A percentile compares a stretch with the other conserved stretches of the same genome.
Conservation (phyloP, 2,888 invertebrate species). For the Polydrusus cervinus region DNA sequence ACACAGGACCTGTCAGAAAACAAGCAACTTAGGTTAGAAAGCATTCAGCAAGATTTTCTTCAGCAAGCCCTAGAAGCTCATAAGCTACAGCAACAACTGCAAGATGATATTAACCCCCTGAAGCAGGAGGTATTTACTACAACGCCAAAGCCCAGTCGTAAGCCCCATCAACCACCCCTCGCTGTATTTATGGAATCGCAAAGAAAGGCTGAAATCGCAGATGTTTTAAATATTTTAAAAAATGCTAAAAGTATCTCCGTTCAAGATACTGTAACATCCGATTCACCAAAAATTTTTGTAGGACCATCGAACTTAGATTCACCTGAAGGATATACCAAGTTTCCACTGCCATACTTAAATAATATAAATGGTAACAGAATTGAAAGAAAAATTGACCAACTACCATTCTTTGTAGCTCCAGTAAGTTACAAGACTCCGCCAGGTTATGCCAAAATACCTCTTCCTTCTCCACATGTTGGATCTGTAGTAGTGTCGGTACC, state of each 20-base stretch:
- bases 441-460: slow-evolving; percentile 89
- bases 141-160: slow-evolving; percentile 73
- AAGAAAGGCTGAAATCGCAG: slow-evolving; percentile 77
- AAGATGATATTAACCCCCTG: slow-evolving; percentile 60
- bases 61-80: slow-evolving; percentile 70
- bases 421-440: slow-evolving; percentile 88
- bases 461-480: slow-evolving; percentile 90
- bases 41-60: slow-evolving; percentile 69
- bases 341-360: slow-evolving; percentile 88
- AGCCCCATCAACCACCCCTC: slow-evolving; percentile 88
- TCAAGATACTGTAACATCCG: slow-evolving; percentile 81
- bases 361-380: slow-evolving; percentile 79
- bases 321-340: slow-evolving; percentile 84
- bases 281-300: slow-evolving; percentile 85
- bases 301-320: slow-evolving; percentile 84
- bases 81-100: slow-evolving; percentile 67
- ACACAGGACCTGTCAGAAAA: slow-evolving; percentile 1
- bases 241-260: slow-evolving; percentile 84
- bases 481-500: slow-evolving; percentile 80
- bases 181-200: slow-evolving; percentile 84
- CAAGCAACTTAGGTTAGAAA: slow-evolving; percentile 63
- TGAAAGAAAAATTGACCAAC: slow-evolving; percentile 81
- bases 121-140: slow-evolving; percentile 65
- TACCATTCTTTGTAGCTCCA: slow-evolving; percentile 91
- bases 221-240: slow-evolving; percentile 81